Evolutionary conservation across 1,140 invertebrate genomes (phyloP).

Genomic region (Calliphora vicina): DNA sequence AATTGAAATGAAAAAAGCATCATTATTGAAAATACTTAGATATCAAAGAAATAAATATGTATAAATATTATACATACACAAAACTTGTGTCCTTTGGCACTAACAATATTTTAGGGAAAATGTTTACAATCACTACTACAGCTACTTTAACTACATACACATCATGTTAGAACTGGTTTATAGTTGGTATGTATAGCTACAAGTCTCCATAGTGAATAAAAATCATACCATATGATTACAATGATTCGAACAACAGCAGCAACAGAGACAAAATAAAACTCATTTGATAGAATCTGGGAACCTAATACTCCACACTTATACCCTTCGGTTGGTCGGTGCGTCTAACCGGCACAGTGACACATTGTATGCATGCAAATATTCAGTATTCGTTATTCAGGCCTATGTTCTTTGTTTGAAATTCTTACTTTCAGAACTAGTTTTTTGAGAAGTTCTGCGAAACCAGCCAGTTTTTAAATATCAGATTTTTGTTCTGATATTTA

Average conservation of each 20-base stretch:
- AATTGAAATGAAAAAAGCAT: background rate
- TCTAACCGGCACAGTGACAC: no score
- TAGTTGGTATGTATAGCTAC: background rate
- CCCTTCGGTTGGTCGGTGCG: no score
- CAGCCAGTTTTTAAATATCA: no score
- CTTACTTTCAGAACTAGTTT: no score
- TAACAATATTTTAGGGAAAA: background rate
- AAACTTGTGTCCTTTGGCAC: background rate
- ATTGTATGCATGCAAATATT: no score
- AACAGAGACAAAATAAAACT: background rate
- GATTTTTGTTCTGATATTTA: no score
- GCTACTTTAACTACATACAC: background rate
- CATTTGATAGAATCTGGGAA: background rate
- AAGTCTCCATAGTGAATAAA: constrained; percentile 7
- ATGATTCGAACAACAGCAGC: background rate
- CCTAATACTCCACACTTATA: no score
- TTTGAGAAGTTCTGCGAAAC: no score
- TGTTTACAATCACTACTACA: no score
- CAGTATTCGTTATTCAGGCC: no score
- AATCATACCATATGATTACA: background rate
- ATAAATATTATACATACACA: background rate
- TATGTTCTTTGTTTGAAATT: no score
- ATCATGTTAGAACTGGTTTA: background rate
- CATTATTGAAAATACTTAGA: constrained; percentile 3
- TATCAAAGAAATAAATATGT: background rate